Evolutionary conservation across 1,140 invertebrate genomes (phyloP).

Genomic region (Pissodes strobi): DNA sequence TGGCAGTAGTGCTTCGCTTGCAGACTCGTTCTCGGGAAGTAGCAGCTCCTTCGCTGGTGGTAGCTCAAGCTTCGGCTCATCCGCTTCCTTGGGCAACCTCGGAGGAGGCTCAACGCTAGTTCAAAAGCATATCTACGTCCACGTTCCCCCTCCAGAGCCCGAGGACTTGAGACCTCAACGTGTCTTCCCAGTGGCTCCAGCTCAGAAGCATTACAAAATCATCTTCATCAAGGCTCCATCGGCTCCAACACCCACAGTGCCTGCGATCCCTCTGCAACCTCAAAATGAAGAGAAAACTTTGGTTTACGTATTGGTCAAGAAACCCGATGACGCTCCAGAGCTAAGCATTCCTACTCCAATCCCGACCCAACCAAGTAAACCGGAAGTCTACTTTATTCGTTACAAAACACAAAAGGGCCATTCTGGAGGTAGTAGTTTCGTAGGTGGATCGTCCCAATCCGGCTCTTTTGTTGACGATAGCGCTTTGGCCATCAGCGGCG

Average conservation of each 20-base stretch:
- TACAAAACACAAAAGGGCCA: constrained; percentile 78
- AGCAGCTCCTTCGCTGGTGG: constrained; percentile 25
- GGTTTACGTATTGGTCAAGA: constrained; percentile 86
- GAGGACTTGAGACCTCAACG: constrained; percentile 65
- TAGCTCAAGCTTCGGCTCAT: constrained; percentile 57
- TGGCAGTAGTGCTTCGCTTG: neutral
- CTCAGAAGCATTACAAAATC: constrained; percentile 86
- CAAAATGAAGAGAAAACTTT: constrained; percentile 88
- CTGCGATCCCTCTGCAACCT: constrained; percentile 63
- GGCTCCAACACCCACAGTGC: constrained; percentile 73
- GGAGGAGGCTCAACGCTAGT: constrained; percentile 50
- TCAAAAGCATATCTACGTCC: constrained; percentile 82
- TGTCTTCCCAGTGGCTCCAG: constrained; percentile 60
- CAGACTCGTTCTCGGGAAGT: constrained; percentile 8
- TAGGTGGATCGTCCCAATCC: constrained; percentile 45
- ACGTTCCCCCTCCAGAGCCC: constrained; percentile 69
- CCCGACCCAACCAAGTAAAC: constrained; percentile 80
- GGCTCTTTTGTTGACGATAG: constrained; percentile 41
- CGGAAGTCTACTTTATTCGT: constrained; percentile 87
- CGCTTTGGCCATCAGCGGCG: constrained; percentile 42
- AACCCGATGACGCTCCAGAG: constrained; percentile 78
- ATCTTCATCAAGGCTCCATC: constrained; percentile 88
- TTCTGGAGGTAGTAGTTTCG: constrained; percentile 60
- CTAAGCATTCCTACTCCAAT: constrained; percentile 73
- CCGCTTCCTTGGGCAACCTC: constrained; percentile 20